A percentile compares a stretch with the other conserved stretches of the same genome.
phyloP scores from a whole-genome alignment of 2,113 vertebrate species.

The Scophthalmus maximus region DNA sequence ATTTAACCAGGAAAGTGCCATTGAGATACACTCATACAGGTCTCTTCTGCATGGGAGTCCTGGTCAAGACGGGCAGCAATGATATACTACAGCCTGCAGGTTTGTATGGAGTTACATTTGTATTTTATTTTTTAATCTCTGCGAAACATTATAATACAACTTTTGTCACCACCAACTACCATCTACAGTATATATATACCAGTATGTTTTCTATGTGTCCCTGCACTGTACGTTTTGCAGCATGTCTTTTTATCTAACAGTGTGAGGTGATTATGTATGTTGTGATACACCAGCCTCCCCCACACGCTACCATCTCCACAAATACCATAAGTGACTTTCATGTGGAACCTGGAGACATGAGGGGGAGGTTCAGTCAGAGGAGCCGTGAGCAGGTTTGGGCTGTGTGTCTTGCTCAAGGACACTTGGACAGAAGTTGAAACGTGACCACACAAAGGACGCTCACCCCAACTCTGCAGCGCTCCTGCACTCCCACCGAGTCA shows the following conservation, averaged over 20 bases:
- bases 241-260: not conserved
- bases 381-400: not conserved
- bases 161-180: not conserved
- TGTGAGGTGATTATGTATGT: conserved; percentile 2
- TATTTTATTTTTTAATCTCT: not conserved
- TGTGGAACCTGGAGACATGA: not conserved
- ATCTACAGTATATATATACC: not conserved
- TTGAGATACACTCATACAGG: too few species aligned
- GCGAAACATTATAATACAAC: not conserved
- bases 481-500: not conserved
- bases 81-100: not conserved
- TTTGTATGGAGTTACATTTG: not conserved
- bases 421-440: not conserved
- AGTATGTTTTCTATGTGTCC: too few species aligned
- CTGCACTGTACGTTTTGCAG: not conserved
- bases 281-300: too few species aligned
- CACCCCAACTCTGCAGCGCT: not conserved
- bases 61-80: too few species aligned
- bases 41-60: too few species aligned
- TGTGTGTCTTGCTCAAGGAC: conserved; percentile 21
- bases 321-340: conserved; percentile 5
- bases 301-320: not conserved
- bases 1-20: too few species aligned
- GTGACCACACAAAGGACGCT: not conserved
- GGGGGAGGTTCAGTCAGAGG: not conserved